Base-by-base conservation (phyloP, 2,797 vertebrate species). In the Argyrosomus regius region DNA sequence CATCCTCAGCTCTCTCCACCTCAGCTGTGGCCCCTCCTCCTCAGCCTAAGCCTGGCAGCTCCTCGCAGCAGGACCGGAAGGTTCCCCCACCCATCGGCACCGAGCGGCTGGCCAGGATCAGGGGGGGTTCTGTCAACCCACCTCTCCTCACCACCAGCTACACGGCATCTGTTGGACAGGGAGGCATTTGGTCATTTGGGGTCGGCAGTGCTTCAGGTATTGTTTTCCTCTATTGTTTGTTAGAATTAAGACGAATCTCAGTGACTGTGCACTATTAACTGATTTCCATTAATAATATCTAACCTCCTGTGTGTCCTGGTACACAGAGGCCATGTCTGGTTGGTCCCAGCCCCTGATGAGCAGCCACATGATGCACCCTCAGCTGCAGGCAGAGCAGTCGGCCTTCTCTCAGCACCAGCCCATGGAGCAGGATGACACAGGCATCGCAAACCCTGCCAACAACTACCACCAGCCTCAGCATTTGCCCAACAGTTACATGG, bases 131-230 rank as follows among this genome's bases (percentile, higher is more conserved):
- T 0, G 96, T 98, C 72, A 96, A 98, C 50, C 97, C 97, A 4
- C 95, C 98, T 0, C 96, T 98, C 26, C 87, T 99, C 84, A 97
- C 97, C 86, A 98, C 96, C 94, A 98, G 96, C 95, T 99, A 99
- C 92, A 97, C 98, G 0, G 96, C 98, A 43, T 97, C 98, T 0
- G 98, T 99, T 18, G 98, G 98, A 72, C 98, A 99, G 80, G 97
- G 98, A 60, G 98, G 98, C 85, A 99, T 99, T 87, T 99, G 98
- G 98, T 99, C 98, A 35, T 99, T 99, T 28, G 98, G 98, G 5
- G 98, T 99, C 8, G 98, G 98, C 83, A 98, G 96, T 59, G 95
- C 96, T 70, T 97, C 98, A 39, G 98, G 98, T 99, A 81, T 14
- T 8, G 14, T 54, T 17, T 22, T 56, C 2, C 0, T 24, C 56